phyloP scores from a whole-genome alignment of 2,113 vertebrate genomes.

The Mobula birostris region DNA sequence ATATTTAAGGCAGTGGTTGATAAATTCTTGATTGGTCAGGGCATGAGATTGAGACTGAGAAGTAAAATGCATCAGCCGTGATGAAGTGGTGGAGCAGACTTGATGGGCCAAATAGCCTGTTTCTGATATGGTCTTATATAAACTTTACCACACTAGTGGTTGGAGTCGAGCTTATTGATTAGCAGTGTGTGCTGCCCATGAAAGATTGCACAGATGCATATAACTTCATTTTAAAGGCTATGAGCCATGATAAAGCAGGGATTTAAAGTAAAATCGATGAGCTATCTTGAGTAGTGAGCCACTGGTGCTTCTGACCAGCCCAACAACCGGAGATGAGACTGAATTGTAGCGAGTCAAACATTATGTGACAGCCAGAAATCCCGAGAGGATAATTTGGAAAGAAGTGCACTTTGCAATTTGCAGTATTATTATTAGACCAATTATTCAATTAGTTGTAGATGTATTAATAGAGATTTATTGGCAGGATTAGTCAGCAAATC shows the following conservation, averaged over 20 bases:
- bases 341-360: background rate
- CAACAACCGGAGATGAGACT: background rate
- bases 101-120: too few species aligned
- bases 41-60: too few species aligned
- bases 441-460: background rate
- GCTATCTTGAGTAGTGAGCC: background rate
- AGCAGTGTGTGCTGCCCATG: background rate
- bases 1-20: too few species aligned
- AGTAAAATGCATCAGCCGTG: too few species aligned
- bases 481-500: background rate
- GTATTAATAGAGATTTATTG: background rate
- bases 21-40: too few species aligned
- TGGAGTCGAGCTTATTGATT: background rate
- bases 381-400: background rate
- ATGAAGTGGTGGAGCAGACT: too few species aligned
- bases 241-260: background rate
- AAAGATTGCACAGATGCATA: background rate
- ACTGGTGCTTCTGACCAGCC: background rate
- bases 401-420: background rate
- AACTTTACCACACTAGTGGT: background rate
- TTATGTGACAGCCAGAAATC: background rate
- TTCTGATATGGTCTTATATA: too few species aligned
- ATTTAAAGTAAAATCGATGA: background rate
- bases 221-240: background rate
- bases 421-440: background rate